A percentile compares a stretch with the other conserved stretches of the same genome.
Evolutionary conservation across 2,113 vertebrate genomes (phyloP).

Genomic region (Osmerus mordax): DNA sequence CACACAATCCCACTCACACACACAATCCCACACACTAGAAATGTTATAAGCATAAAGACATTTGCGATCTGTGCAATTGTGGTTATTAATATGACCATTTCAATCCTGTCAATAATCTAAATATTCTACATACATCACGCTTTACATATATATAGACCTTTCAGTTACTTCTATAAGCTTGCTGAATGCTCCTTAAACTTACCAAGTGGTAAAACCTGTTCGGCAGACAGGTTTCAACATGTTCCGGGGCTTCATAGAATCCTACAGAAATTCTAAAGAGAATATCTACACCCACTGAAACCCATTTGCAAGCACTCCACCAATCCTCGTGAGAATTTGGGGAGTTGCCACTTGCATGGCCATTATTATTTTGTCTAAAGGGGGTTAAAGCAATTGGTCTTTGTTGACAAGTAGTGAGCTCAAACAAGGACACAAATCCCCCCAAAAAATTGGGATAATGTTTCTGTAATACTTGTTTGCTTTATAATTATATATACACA

Average conservation of each 20-base stretch:
- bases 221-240: constrained; percentile 29
- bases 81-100: no score
- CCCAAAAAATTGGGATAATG: no score
- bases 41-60: not conserved
- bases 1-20: constrained; percentile 3
- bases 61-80: not conserved
- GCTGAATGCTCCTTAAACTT: no score
- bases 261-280: constrained; percentile 25
- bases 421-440: no score
- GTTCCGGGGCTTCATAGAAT: constrained; percentile 31
- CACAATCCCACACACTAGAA: not conserved
- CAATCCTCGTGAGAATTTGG: no score
- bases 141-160: no score
- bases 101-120: no score
- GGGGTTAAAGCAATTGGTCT: no score
- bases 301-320: not conserved
- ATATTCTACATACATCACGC: no score
- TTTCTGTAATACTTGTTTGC: no score
- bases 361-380: not conserved
- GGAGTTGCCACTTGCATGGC: not conserved
- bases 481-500: no score
- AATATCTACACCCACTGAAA: constrained; percentile 6
- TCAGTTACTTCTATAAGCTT: not conserved
- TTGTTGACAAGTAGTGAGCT: no score
- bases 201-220: constrained; percentile 57